These are phyloP conservation scores for Rhinogobius similis DNA, from an alignment of 2,113 vertebrate species.

Conservation along the genomic window DNA sequence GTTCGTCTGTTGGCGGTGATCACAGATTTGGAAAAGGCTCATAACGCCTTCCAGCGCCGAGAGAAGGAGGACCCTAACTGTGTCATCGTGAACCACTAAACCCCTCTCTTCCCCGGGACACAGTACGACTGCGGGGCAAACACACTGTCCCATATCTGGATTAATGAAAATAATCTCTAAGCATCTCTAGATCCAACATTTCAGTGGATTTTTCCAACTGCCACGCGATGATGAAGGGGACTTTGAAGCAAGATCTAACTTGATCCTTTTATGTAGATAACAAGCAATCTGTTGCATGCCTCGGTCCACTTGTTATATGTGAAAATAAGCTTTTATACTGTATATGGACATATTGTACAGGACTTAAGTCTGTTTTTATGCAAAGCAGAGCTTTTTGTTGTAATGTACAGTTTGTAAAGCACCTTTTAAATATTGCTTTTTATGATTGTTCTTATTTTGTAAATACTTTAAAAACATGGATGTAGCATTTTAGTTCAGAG, in stretches of 20 bases:
- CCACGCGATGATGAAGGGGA: slow-evolving; percentile 33
- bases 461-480: slow-evolving; percentile 31
- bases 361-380: slow-evolving; percentile 62
- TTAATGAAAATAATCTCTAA: slow-evolving; percentile 12
- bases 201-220: slow-evolving; percentile 34
- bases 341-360: slow-evolving; percentile 57
- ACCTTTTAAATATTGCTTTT: slow-evolving; percentile 54
- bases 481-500: slow-evolving; percentile 48
- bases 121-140: slow-evolving; percentile 7
- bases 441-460: slow-evolving; percentile 38
- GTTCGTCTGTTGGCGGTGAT: slow-evolving; percentile 79
- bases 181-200: slow-evolving; percentile 17
- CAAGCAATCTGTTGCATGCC: slow-evolving; percentile 64
- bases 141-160: slow-evolving; percentile 12
- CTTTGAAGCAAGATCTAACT: slow-evolving; percentile 51
- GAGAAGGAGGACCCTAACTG: slow-evolving; percentile 67
- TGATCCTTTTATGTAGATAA: slow-evolving; percentile 54
- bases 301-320: slow-evolving; percentile 61
- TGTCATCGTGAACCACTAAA: slow-evolving; percentile 64
- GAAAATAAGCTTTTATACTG: slow-evolving; percentile 63
- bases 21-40: slow-evolving; percentile 80
- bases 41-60: slow-evolving; percentile 76
- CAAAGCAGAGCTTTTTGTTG: slow-evolving; percentile 59
- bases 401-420: slow-evolving; percentile 52
- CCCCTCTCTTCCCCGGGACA: slow-evolving; percentile 17